Base-by-base conservation (phyloP, 1,140 invertebrate genomes). In the Vollenhovia emeryi region DNA sequence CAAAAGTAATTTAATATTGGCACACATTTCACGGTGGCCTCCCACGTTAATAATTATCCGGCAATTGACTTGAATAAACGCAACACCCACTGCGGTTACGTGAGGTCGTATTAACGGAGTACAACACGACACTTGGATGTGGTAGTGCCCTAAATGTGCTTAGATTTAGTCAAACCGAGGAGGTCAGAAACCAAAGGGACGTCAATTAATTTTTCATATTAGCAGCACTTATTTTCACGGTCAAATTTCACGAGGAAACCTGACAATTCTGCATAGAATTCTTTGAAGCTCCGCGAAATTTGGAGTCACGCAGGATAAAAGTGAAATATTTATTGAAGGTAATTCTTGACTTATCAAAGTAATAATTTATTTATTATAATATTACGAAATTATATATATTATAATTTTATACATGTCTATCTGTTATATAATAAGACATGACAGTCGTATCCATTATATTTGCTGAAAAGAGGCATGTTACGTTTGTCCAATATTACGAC, bases 71-170 rank as follows among this genome's bases (percentile, higher is more conserved):
- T 43, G 78, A 57, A 71, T 71, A 80, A 71, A 80, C 43, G 60
- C 60, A 33, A 52, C 75, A 50, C 43, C 45, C 60, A 71, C 36
- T 55, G 64, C 48, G 62, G 18, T 79, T 52, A 80, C 76, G 24
- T 52, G 30, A 68, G 45, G 55, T 15, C 64, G 36, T 50, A 36
- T 69, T 43, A 55, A 30, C 48, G 11, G 52, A 43, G 36, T 71
- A 71, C 50, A 82, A 82, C 50, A 73, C 50, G 78, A 82, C 66
- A 71, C 50, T 80, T 82, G 50, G 66, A 82, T 82, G 78, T 64
- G 43, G 43, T 78, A 78, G 59, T 82, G 66, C 66, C 66, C 66
- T 82, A 82, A 82, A 82, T 82, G 78, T 82, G 78, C 66, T 82
- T 82, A 82, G 18, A 71, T 82, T 40, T 82, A 82, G 78, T 40